Evolutionary conservation across 1,140 invertebrate genomes (phyloP), one percentile per base, ranked within the genome.

Genomic region (Drosophila ohnishii): DNA sequence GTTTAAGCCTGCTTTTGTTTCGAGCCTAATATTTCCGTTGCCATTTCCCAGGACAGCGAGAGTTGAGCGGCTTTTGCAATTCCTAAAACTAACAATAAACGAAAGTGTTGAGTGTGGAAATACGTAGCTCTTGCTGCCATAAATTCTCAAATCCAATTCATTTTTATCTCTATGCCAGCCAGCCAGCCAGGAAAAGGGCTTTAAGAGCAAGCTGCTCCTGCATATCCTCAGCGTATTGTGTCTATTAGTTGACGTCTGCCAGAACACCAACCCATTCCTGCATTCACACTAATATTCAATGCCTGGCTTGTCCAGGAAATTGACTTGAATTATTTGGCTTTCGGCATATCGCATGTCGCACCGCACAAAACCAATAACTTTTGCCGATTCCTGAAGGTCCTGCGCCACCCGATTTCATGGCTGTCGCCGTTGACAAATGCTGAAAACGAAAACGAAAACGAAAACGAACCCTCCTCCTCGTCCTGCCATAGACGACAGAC

Each of bases 281-380:
- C 51, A 13, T 35, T 55, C 51, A 37, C 34, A 53, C 32, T 53
- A 53, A 37, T 53, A 53, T 48, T 35, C 57, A 39, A 13, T 53
- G 42, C 14, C 22, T 35, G 59, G 70, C 34, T 74, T 66, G 62
- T 59, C 56, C 72, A 66, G 73, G 73, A 75, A 75, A 76, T 76
- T 69, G 74, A 76, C 74, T 69, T 76, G 74, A 76, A 76, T 69
- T 76, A 76, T 76, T 76, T 77, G 63, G 40, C 74, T 55, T 74
- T 56, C 50, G 58, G 57, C 58, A 48, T 74, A 72, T 73, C 71
- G 71, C 58, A 48, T 73, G 69, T 73, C 58, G 58, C 69, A 63
- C 40, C 55, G 39, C 72, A 60, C 42, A 76, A 55, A 76, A 37
- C 63, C 74, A 77, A 77, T 75, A 75, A 74, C 70, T 51, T 51